These are phyloP conservation scores for Megamerina dolium DNA, from an alignment of 2,888 invertebrate genomes.

Conservation along the genomic window DNA sequence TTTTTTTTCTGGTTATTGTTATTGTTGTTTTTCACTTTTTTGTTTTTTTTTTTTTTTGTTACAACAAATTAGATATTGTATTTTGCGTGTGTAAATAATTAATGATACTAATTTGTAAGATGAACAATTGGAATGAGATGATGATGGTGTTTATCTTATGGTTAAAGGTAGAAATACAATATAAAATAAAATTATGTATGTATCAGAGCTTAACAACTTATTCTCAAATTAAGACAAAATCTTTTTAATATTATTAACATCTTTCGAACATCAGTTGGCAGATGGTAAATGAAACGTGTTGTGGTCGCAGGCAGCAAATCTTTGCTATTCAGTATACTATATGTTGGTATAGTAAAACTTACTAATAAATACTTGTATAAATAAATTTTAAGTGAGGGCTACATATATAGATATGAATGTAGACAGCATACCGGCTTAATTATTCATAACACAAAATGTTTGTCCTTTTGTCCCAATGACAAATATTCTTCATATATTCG, in stretches of 20 bases:
- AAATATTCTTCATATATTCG: slow-evolving; percentile 13
- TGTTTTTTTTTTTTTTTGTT: background rate
- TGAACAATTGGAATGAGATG: background rate
- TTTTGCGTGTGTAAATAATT: slow-evolving; percentile 35
- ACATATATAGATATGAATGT: no score
- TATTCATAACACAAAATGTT: slow-evolving; percentile 29
- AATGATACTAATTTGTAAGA: slow-evolving; percentile 11
- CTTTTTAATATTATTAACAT: slow-evolving; percentile 20
- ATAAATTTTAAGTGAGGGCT: no score
- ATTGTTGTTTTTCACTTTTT: background rate
- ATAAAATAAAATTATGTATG: no score
- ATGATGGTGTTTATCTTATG: no score
- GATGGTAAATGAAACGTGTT: slow-evolving; percentile 14
- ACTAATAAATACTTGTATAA: no score
- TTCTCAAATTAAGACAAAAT: slow-evolving; percentile 25
- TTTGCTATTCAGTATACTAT: slow-evolving; percentile 17
- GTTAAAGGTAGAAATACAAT: no score
- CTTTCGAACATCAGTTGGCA: background rate
- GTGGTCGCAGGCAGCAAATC: slow-evolving; percentile 23
- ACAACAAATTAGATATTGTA: background rate
- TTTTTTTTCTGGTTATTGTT: no score
- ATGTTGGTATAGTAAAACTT: no score
- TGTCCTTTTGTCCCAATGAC: slow-evolving; percentile 8
- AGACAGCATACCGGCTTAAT: no score
- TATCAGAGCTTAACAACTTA: slow-evolving; percentile 35